phyloP scores from a whole-genome alignment of 2,888 invertebrate genomes.

The Meghimatium bilineatum region DNA sequence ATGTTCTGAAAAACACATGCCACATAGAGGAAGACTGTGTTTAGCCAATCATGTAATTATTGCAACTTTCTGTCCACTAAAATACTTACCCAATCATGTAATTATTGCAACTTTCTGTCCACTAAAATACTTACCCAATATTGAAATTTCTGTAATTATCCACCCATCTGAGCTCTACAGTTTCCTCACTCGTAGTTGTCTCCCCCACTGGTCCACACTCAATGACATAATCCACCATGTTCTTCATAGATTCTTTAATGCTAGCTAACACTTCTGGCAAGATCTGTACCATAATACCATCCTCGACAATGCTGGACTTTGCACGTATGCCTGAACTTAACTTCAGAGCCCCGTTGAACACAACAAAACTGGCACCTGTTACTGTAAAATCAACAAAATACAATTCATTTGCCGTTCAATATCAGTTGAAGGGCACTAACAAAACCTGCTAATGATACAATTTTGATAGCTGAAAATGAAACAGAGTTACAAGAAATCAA shows the following conservation, averaged over 20 bases:
- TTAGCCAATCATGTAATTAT: too few relatives aligned
- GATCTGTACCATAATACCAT: conserved; percentile 91
- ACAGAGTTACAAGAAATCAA: too few relatives aligned
- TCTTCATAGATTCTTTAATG: conserved; percentile 84
- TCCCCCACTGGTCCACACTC: conserved; percentile 72
- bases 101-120: background rate
- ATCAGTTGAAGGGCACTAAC: too few relatives aligned
- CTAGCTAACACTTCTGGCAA: conserved; percentile 79
- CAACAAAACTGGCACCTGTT: conserved; percentile 92
- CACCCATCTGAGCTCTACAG: conserved; percentile 86
- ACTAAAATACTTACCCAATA: conserved; percentile 81
- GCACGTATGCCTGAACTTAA: conserved; percentile 86
- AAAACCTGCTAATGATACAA: too few relatives aligned
- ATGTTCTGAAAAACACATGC: too few relatives aligned
- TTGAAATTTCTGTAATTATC: conserved; percentile 87
- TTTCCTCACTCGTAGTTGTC: conserved; percentile 81
- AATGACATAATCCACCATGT: conserved; percentile 86
- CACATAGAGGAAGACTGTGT: too few relatives aligned
- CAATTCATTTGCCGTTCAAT: too few relatives aligned
- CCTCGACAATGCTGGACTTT: conserved; percentile 91
- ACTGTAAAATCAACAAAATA: conserved; percentile 78
- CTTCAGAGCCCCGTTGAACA: conserved; percentile 91
- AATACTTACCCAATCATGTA: too few relatives aligned
- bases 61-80: background rate
- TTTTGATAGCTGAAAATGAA: too few relatives aligned